Percentiles rank a stretch among this genome's conserved stretches.
Conservation (phyloP, 2,797 vertebrate species). For the Heliangelus exortis region DNA sequence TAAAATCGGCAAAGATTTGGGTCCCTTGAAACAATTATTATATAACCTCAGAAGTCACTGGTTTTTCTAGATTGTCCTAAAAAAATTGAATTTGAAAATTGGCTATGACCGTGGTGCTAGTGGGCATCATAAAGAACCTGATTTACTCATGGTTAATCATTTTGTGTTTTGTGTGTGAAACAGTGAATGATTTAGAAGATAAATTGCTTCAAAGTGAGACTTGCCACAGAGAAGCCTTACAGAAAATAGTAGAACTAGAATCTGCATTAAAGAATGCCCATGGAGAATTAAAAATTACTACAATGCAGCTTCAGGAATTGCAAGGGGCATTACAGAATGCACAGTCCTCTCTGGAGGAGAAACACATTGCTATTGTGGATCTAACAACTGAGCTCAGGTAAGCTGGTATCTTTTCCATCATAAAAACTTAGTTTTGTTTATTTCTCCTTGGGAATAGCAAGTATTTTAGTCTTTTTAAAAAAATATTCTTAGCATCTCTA, state of each 20-base stretch:
- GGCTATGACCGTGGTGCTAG: background rate
- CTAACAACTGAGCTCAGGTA: slow-evolving; percentile 89
- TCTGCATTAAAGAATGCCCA: slow-evolving; percentile 87
- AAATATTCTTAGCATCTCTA: background rate
- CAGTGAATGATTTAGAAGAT: slow-evolving; percentile 90
- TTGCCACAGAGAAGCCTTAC: slow-evolving; percentile 83
- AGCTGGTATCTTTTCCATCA: slow-evolving; percentile 30
- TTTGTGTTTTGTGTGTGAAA: background rate
- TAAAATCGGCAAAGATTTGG: background rate
- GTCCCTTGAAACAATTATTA: background rate
- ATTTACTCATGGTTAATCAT: background rate
- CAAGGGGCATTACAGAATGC: slow-evolving; percentile 85
- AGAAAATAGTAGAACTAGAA: slow-evolving; percentile 88
- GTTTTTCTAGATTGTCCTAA: background rate
- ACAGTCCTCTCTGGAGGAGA: slow-evolving; percentile 90
- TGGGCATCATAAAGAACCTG: background rate
- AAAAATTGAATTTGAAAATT: background rate
- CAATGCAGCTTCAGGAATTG: slow-evolving; percentile 87
- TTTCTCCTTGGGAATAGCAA: background rate
- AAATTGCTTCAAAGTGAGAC: slow-evolving; percentile 85
- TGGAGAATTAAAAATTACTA: slow-evolving; percentile 86
- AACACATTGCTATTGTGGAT: slow-evolving; percentile 83
- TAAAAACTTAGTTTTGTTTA: background rate
- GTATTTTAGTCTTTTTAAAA: background rate
- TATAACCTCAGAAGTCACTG: background rate